Evolutionary conservation across 2,113 vertebrate genomes (phyloP).

Genomic region (Amazona guildingii): DNA sequence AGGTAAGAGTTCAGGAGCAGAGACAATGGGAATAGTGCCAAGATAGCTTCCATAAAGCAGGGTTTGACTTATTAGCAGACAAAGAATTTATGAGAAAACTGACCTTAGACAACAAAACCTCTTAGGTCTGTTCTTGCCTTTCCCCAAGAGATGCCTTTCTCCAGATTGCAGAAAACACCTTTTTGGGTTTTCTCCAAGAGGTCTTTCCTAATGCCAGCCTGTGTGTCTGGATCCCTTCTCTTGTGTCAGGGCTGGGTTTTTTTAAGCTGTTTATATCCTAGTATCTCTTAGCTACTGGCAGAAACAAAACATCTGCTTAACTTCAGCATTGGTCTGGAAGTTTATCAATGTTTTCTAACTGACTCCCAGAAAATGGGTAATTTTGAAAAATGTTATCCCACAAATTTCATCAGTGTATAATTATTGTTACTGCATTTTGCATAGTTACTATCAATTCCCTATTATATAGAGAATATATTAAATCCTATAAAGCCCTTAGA

Average conservation of each 20-base stretch:
- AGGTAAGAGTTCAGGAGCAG: conserved; percentile 83
- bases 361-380: background rate
- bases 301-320: background rate
- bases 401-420: background rate
- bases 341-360: background rate
- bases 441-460: background rate
- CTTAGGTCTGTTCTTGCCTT: background rate
- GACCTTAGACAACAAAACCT: background rate
- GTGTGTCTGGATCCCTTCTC: background rate
- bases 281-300: conserved; percentile 24
- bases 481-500: background rate
- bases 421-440: background rate
- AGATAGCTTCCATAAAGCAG: background rate
- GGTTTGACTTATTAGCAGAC: conserved; percentile 3
- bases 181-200: background rate
- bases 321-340: background rate
- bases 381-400: background rate
- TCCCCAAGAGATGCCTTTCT: background rate
- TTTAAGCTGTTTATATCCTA: background rate
- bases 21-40: conserved; percentile 6
- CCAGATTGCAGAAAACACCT: background rate
- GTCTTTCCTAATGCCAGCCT: background rate
- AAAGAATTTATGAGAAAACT: conserved; percentile 24
- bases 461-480: background rate
- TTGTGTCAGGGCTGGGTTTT: background rate